phyloP scores from a whole-genome alignment of 2,888 invertebrate species.

The Acrocyrtus sp. region DNA sequence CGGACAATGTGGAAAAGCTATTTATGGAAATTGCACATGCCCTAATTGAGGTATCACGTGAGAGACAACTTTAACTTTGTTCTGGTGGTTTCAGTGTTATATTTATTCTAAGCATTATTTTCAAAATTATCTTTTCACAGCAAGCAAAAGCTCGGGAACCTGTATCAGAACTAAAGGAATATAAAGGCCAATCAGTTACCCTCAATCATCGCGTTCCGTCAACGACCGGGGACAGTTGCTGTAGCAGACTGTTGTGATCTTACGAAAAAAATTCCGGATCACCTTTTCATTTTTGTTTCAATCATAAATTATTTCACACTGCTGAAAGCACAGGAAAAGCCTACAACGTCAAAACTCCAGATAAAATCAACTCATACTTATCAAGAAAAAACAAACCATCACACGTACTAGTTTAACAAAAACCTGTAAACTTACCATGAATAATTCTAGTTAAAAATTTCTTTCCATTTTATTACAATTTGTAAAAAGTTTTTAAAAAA shows the following conservation, averaged over 20 bases:
- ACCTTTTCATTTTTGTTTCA: no score
- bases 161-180: conserved; percentile 56
- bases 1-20: conserved; percentile 95
- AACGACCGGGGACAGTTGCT: conserved; percentile 60
- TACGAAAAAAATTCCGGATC: conserved; percentile 15
- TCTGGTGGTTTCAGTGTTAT: neutral
- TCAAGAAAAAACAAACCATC: no score
- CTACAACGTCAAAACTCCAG: neutral
- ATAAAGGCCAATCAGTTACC: conserved; percentile 55
- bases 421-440: no score
- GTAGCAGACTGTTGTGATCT: conserved; percentile 59
- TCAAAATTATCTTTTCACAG: conserved; percentile 42
- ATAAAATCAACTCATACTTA: no score
- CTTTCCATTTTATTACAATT: neutral
- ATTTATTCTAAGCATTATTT: no score
- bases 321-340: no score
- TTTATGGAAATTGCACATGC: conserved; percentile 97
- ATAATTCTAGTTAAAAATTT: no score
- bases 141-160: conserved; percentile 62
- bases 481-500: neutral
- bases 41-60: conserved; percentile 82
- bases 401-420: no score
- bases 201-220: conserved; percentile 59
- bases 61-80: neutral
- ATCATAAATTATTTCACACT: no score